Conservation (phyloP, 2,888 invertebrate species). For the Caenorhabditis becei region DNA sequence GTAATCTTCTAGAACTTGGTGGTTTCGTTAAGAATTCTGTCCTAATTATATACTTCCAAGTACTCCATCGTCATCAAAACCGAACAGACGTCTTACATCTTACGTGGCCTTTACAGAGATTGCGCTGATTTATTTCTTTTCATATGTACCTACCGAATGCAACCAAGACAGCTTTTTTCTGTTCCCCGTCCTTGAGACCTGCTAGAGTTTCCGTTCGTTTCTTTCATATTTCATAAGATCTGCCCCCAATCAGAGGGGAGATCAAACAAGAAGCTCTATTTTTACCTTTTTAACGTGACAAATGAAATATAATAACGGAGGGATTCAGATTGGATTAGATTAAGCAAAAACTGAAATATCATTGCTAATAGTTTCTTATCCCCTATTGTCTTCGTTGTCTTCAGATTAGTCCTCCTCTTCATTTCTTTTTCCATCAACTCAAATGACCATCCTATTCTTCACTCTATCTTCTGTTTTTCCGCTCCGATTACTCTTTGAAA, state of each 20-base stretch:
- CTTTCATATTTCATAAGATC: neutral
- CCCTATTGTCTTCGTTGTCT: neutral
- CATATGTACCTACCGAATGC: too few relatives aligned
- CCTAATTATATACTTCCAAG: too few relatives aligned
- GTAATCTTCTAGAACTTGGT: too few relatives aligned
- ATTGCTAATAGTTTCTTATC: neutral
- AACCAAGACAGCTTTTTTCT: too few relatives aligned
- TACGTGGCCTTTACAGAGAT: too few relatives aligned
- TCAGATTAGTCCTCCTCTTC: neutral
- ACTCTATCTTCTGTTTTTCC: neutral
- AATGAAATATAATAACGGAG: neutral
- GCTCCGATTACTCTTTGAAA: neutral
- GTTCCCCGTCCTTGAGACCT: too few relatives aligned
- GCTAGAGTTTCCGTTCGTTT: too few relatives aligned
- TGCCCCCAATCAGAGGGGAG: neutral
- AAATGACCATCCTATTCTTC: neutral
- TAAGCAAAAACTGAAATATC: neutral
- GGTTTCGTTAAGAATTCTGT: too few relatives aligned
- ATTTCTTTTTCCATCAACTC: neutral
- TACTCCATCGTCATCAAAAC: too few relatives aligned
- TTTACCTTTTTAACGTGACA: neutral
- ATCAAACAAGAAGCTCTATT: neutral
- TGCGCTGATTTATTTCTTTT: too few relatives aligned
- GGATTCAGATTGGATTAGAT: neutral
- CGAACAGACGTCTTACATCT: too few relatives aligned